Evolutionary conservation across 2,888 invertebrate species (phyloP).

Genomic region (Trimorus sp.): DNA sequence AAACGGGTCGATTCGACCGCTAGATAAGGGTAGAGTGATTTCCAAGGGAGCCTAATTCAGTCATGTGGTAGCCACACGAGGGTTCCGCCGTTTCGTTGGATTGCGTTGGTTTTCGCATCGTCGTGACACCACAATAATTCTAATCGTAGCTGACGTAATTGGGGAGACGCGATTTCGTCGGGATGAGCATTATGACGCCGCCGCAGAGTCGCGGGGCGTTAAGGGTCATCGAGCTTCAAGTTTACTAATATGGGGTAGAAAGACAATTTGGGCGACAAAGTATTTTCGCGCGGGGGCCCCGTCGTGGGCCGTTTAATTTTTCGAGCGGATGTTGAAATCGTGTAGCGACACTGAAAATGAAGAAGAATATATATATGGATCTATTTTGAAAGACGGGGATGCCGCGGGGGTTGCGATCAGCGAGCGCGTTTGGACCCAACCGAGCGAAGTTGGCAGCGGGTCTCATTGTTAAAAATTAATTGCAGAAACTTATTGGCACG

Average conservation of each 20-base stretch:
- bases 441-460: no score
- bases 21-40: constrained; percentile 61
- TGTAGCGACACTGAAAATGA: constrained; percentile 19
- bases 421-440: no score
- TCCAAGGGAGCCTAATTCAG: constrained; percentile 62
- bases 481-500: no score
- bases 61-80: constrained; percentile 56
- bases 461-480: no score
- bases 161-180: not conserved
- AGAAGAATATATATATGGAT: constrained; percentile 1
- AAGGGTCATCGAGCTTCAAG: constrained; percentile 64
- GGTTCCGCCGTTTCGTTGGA: constrained; percentile 24
- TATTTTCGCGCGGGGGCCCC: constrained; percentile 46
- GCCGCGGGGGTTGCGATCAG: no score
- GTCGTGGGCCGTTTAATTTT: constrained; percentile 34
- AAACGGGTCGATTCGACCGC: constrained; percentile 44
- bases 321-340: constrained; percentile 32
- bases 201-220: constrained; percentile 27
- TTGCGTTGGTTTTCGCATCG: constrained; percentile 43
- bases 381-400: constrained; percentile 2
- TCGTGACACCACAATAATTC: constrained; percentile 58
- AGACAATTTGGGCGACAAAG: constrained; percentile 41
- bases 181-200: constrained; percentile 12
- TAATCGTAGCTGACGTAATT: constrained; percentile 25
- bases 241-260: constrained; percentile 55